Evolutionary conservation across 2,113 vertebrate genomes (phyloP), one percentile per base, ranked within the genome.

Genomic region (Oceanites oceanicus): DNA sequence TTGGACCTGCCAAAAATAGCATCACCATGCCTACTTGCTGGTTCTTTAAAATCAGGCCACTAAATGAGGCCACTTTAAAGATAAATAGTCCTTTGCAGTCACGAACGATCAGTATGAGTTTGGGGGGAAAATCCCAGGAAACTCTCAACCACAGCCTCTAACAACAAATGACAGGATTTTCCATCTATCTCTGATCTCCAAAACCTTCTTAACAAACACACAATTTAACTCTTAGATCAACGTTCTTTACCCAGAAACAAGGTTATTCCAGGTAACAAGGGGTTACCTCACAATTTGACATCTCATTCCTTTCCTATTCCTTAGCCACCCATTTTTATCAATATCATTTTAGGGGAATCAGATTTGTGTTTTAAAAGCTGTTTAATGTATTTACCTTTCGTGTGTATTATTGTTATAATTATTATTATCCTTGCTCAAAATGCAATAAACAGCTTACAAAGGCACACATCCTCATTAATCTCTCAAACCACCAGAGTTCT

Each of bases 71-170:
- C 58, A 87, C 62, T 44, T 92, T 40, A 50, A 90, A 92, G 61
- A 90, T n/a, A 87, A 78, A 42, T 4, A 44, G 23, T n/a, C 29
- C 62, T 89, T 23, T 15, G 38, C 34, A 86, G 66, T 79, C 75
- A 85, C 15, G 49, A 95, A 62, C 0, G 5, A 86, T 91, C 42
- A 58, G 53, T 82, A 94, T 65, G 89, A 95, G 45, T 13, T 91
- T 55, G 26, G 5, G 66, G 92, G 97, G 95, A 68, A 97, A 97
- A 91, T 95, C 91, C 96, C 91, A 95, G n/a, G 70, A 90, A 82
- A 68, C 45, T 68, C 27, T 89, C n/a, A 87, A 65, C 77, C 92
- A 89, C 76, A 89, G 58, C 4, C 32, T 76, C 36, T 76, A 91
- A 53, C 25, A 85, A 40, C 65, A 94, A 94, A 67, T 0, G 1